Conservation (phyloP, 2,888 invertebrate species). For the Luperina nickerlii region DNA sequence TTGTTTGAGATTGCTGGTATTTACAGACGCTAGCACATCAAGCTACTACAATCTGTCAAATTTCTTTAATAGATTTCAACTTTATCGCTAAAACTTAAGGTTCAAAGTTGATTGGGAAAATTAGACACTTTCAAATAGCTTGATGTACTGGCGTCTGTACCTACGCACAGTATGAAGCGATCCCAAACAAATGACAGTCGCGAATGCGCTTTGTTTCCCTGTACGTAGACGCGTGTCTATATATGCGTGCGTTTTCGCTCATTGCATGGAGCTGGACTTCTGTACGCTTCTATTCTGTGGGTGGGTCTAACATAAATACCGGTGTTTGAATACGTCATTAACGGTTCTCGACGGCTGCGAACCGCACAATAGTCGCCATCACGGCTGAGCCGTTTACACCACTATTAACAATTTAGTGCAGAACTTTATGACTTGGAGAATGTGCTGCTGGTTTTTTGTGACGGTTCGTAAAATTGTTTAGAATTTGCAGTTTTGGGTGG, state of each 20-base stretch:
- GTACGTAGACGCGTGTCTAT: background rate
- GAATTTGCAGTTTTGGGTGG: conserved; percentile 4
- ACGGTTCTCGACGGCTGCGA: conserved; percentile 55
- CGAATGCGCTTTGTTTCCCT: background rate
- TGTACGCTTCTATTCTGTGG: background rate
- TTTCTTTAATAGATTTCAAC: no score
- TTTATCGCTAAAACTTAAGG: no score
- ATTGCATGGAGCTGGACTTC: background rate
- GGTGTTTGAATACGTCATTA: conserved; percentile 66
- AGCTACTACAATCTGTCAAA: no score
- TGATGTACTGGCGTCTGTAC: no score
- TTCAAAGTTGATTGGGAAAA: no score
- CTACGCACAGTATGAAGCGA: background rate
- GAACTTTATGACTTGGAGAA: conserved; percentile 41
- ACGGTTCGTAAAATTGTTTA: background rate
- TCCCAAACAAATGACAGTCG: background rate
- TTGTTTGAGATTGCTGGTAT: no score
- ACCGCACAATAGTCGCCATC: conserved; percentile 55
- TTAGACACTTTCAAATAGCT: no score
- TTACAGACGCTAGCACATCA: no score
- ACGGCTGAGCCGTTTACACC: conserved; percentile 48
- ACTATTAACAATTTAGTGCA: conserved; percentile 57
- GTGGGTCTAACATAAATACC: conserved; percentile 57
- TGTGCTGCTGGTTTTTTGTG: conserved; percentile 28
- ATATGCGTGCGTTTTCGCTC: no score